Percentiles rank a stretch among this genome's conserved stretches.
Evolutionary conservation across 2,888 invertebrate genomes (phyloP).

Genomic region (Mermis nigrescens): DNA sequence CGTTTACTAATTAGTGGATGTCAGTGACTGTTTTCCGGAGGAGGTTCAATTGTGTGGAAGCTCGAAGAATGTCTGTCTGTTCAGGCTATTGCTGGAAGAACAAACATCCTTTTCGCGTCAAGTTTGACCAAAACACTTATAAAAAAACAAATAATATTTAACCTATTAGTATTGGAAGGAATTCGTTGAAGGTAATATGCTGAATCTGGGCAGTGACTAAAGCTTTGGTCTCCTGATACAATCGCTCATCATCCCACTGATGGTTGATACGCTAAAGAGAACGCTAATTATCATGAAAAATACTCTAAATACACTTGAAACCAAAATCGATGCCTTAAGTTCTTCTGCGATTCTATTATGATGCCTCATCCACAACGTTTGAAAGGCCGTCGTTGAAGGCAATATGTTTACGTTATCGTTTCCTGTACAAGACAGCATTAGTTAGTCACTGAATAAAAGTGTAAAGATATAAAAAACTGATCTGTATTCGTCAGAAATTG

Average conservation of each 20-base stretch:
- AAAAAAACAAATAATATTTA: too few species aligned
- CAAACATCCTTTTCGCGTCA: too few species aligned
- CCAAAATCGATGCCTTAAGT: conserved; percentile 14
- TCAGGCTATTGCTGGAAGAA: too few species aligned
- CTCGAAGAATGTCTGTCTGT: too few species aligned
- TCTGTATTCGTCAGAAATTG: too few species aligned
- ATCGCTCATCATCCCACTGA: conserved; percentile 28
- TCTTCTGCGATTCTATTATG: conserved; percentile 25
- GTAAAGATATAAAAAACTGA: too few species aligned
- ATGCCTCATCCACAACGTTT: conserved; percentile 28
- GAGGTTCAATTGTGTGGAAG: too few species aligned
- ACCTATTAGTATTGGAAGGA: conserved; percentile 60
- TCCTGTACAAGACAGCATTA: too few species aligned
- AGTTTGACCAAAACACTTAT: too few species aligned
- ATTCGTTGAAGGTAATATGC: conserved; percentile 35
- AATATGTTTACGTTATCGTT: conserved; percentile 21
- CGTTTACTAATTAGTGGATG: too few species aligned
- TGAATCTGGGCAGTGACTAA: conserved; percentile 42
- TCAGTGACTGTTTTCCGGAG: too few species aligned
- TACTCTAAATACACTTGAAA: neutral
- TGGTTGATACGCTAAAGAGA: conserved; percentile 20
- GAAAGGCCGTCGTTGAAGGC: conserved; percentile 23
- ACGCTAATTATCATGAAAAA: neutral
- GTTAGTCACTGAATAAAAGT: too few species aligned
- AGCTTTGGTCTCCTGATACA: conserved; percentile 33